Percentiles rank a stretch among this genome's conserved stretches.
Conservation (phyloP, 1,140 invertebrate species). For the Nomia melanderi region DNA sequence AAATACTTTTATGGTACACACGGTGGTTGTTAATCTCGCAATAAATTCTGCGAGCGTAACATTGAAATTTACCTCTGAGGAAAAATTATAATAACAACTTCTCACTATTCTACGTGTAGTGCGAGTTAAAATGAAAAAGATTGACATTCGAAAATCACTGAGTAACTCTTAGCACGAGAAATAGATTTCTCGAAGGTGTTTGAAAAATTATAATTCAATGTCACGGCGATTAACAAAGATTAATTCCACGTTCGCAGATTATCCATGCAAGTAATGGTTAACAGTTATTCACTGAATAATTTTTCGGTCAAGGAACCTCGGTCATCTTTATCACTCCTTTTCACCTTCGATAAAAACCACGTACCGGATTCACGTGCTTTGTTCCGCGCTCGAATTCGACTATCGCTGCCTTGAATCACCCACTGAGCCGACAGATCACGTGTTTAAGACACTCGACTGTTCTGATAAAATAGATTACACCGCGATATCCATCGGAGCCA, state of each 20-base stretch:
- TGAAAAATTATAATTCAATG: no score
- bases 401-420: neutral
- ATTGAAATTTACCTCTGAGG: neutral
- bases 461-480: constrained; percentile 14
- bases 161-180: no score
- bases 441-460: constrained; percentile 8
- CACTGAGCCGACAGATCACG: neutral
- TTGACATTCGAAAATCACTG: no score
- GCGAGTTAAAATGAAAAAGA: neutral
- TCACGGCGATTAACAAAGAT: no score
- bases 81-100: neutral
- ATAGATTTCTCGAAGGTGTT: no score
- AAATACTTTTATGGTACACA: constrained; percentile 36
- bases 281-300: neutral
- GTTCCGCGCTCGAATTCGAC: neutral
- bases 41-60: constrained; percentile 18
- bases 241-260: no score
- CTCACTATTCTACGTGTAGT: neutral
- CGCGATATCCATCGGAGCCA: neutral
- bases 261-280: no score
- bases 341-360: constrained; percentile 15
- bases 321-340: constrained; percentile 8
- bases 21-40: constrained; percentile 20
- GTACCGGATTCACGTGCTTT: neutral
- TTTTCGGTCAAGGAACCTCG: constrained; percentile 29